A percentile compares a stretch with the other conserved stretches of the same genome.
Conservation (phyloP, 2,888 invertebrate species). For the Gymnocheta viridis region DNA sequence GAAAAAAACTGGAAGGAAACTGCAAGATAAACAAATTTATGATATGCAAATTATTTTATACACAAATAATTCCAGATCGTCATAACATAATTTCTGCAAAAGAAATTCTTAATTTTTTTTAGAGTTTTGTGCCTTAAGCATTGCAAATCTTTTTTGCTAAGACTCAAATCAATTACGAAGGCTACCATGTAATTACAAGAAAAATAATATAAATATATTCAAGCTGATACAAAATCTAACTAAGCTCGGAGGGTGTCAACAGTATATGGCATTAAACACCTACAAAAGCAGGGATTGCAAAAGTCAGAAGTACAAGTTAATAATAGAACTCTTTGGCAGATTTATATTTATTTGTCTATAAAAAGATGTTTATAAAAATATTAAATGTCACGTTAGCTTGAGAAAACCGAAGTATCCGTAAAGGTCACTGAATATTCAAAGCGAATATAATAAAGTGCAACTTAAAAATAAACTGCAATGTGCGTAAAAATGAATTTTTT, state of each 20-base stretch:
- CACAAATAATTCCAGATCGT: too few species aligned
- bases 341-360: not conserved
- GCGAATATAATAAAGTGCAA: not conserved
- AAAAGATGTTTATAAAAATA: slow-evolving; percentile 7
- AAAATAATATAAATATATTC: not conserved
- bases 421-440: slow-evolving; percentile 31
- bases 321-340: slow-evolving; percentile 12
- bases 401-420: not conserved
- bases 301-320: not conserved
- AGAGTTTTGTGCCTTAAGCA: too few species aligned
- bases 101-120: too few species aligned
- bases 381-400: slow-evolving; percentile 63
- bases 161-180: not conserved
- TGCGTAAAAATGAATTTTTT: not conserved
- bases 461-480: not conserved
- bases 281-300: slow-evolving; percentile 35
- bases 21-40: too few species aligned
- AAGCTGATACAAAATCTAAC: not conserved
- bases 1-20: too few species aligned
- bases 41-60: too few species aligned
- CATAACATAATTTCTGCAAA: too few species aligned
- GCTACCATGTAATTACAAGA: not conserved
- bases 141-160: not conserved
- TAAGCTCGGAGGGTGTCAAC: slow-evolving; percentile 22
- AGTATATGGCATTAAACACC: slow-evolving; percentile 34